Conservation (phyloP, 2,113 vertebrate genomes). For the Coregonus clupeaformis region DNA sequence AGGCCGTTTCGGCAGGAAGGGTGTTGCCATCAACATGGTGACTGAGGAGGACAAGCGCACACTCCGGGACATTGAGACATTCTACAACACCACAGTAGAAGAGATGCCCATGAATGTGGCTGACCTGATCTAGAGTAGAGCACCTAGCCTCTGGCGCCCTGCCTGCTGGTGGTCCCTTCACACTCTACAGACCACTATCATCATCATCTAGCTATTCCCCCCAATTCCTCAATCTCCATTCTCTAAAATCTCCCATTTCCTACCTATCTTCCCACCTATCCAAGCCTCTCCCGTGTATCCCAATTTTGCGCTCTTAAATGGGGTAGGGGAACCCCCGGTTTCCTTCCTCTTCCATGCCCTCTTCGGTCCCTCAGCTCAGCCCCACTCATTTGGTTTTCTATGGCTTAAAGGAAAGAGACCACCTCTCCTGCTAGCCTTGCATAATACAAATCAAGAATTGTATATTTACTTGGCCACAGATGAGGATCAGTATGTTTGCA, state of each 20-base stretch:
- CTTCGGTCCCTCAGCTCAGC: background rate
- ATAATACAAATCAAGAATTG: slow-evolving; percentile 12
- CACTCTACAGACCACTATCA: background rate
- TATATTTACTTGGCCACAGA: background rate
- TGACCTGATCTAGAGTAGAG: slow-evolving; percentile 44
- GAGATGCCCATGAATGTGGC: slow-evolving; percentile 62
- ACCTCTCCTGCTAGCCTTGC: slow-evolving; percentile 2
- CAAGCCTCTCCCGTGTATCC: slow-evolving; percentile 3
- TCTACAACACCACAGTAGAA: slow-evolving; percentile 58
- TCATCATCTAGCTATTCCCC: background rate
- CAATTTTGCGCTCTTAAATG: slow-evolving; percentile 11
- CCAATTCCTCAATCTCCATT: background rate
- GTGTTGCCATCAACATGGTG: slow-evolving; percentile 59
- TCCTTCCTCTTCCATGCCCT: background rate
- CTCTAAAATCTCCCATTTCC: background rate
- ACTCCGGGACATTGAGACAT: slow-evolving; percentile 56
- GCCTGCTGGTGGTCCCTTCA: background rate
- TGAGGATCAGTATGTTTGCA: background rate
- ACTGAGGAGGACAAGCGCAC: slow-evolving; percentile 56
- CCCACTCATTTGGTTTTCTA: background rate
- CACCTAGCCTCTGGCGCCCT: background rate
- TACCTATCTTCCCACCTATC: background rate
- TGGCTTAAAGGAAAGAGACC: slow-evolving; percentile 5
- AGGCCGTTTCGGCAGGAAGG: slow-evolving; percentile 53
- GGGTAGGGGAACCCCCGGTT: slow-evolving; percentile 3